Base-by-base conservation (phyloP, 1,140 invertebrate species). In the Platyura marginata region DNA sequence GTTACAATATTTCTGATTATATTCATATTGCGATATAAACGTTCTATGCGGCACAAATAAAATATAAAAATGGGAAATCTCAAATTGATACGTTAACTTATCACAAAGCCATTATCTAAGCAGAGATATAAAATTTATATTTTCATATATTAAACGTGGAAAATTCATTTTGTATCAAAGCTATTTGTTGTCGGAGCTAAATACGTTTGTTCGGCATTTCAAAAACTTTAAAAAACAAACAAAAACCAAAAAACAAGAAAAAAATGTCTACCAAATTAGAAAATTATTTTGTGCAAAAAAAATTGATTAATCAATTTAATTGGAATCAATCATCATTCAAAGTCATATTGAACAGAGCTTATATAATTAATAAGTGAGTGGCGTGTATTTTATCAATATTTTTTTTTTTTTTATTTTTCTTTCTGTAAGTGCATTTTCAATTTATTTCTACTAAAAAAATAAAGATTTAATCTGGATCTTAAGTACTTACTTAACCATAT, bases 11-110 rank as follows among this genome's bases (percentile, higher is more conserved):
- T n/a, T n/a, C n/a, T n/a, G n/a, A n/a, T n/a, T n/a, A n/a, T n/a
- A n/a, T n/a, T n/a, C n/a, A n/a, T n/a, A n/a, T n/a, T n/a, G n/a
- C n/a, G n/a, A n/a, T n/a, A n/a, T n/a, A n/a, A n/a, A n/a, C n/a
- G n/a, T n/a, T n/a, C n/a, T n/a, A n/a, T n/a, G n/a, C n/a, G n/a
- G n/a, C n/a, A n/a, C n/a, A n/a, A n/a, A n/a, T n/a, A n/a, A n/a
- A n/a, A n/a, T n/a, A n/a, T n/a, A n/a, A n/a, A n/a, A n/a, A n/a
- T n/a, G n/a, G n/a, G 49, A 57, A 60, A 60, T 60, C 57, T 60
- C 51, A 50, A 50, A 57, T 56, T 60, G 57, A 60, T 60, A 60
- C 54, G 57, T 60, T 60, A 60, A 60, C 57, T 60, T 60, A 60
- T 60, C 57, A 60, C 57, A 52, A 53, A 52, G 50, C 20, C 54